These are phyloP conservation scores for Macquaria australasica DNA, from an alignment of 2,113 vertebrate species.

Conservation along the genomic window DNA sequence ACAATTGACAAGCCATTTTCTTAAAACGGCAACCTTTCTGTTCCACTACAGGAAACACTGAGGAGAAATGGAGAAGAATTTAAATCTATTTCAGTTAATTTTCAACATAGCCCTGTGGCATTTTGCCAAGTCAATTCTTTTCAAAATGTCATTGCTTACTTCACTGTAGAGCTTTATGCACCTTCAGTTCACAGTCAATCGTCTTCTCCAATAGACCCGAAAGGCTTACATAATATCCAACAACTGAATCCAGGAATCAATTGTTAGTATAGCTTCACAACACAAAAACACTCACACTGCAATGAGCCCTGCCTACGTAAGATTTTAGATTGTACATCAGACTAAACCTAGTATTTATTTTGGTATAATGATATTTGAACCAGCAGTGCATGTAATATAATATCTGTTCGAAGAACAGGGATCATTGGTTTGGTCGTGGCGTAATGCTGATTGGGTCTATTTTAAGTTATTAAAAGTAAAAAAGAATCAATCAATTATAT, in stretches of 20 bases:
- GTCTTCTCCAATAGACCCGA: constrained; percentile 33
- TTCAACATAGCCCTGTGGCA: constrained; percentile 14
- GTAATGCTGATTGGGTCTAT: not conserved
- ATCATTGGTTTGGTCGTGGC: not conserved
- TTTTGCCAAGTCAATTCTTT: constrained; percentile 41
- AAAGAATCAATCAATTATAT: not conserved
- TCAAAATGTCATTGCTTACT: constrained; percentile 46
- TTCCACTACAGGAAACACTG: not conserved
- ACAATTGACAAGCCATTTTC: constrained; percentile 1
- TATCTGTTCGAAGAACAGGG: not conserved
- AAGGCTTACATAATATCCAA: constrained; percentile 1
- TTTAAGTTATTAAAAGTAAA: not conserved
- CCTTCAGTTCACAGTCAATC: constrained; percentile 23
- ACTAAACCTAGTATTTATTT: not conserved
- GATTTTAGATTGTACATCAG: not conserved
- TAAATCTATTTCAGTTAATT: constrained; percentile 29
- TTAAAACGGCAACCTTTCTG: not conserved
- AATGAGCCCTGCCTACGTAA: not conserved
- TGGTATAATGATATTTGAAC: not conserved
- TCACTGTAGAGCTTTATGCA: constrained; percentile 17
- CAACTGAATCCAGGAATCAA: constrained; percentile 27
- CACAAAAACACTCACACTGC: not conserved
- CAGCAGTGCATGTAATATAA: not conserved
- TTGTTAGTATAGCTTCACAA: not conserved
- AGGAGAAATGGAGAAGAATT: constrained; percentile 12